Conservation (phyloP, 2,113 vertebrate species). For the Antigone vipio region DNA sequence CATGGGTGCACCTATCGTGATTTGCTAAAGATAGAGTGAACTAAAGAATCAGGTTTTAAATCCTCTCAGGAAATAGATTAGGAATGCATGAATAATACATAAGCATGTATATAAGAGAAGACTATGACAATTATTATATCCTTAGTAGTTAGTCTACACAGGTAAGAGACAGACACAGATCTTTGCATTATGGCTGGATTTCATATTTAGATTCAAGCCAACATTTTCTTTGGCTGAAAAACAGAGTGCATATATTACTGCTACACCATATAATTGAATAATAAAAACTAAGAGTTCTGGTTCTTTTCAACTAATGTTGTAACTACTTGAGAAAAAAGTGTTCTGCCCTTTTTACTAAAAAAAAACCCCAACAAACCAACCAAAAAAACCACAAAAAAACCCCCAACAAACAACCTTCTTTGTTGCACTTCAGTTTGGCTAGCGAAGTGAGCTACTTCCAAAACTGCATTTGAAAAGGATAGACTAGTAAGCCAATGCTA, state of each 20-base stretch:
- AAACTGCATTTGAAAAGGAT: not conserved
- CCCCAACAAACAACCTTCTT: not conserved
- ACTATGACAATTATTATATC: not conserved
- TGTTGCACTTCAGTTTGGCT: not conserved
- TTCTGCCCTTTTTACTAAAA: not conserved
- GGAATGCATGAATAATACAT: not conserved
- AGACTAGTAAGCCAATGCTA: not conserved
- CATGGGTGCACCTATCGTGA: not conserved
- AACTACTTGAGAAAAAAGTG: not conserved
- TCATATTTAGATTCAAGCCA: not conserved
- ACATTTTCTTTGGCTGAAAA: not conserved
- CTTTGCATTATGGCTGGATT: not conserved
- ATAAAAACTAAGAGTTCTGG: not conserved
- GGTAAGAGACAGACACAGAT: not conserved
- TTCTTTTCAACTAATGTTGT: not conserved
- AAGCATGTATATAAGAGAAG: not conserved
- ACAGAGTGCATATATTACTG: not conserved
- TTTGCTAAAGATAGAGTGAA: not conserved
- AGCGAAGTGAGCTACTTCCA: not conserved
- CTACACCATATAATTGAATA: not conserved
- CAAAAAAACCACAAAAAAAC: not conserved
- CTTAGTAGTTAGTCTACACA: not conserved
- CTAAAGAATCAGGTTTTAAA: not conserved
- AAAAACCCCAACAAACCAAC: not conserved
- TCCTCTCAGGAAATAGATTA: not conserved